Base-by-base conservation (phyloP, 2,797 vertebrate species). In the Spinibarbus caldwelli region DNA sequence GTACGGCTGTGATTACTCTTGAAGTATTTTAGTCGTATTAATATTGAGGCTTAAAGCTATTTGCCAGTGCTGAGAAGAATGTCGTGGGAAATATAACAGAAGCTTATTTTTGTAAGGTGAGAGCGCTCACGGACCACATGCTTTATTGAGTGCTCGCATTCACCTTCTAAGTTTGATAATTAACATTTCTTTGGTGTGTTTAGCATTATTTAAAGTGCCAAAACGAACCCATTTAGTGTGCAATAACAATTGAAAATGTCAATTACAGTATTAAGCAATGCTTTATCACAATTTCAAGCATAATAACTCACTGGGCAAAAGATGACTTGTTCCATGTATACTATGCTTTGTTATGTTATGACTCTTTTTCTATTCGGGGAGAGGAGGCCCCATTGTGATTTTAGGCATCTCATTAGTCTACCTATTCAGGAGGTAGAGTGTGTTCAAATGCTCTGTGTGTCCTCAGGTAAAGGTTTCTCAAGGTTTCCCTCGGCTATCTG, bases 391-490 rank as follows among this genome's bases (percentile, higher is more conserved):
- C 26, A 2, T 57, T 41, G 6, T 36, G 26, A 26, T 29, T 54
- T 19, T 45, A 21, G 21, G 5, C 15, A 23, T 84, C 43, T 75
- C 68, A 34, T 80, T 83, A 67, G 78, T 14, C 7, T 76, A 83
- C 71, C 67, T 70, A 34, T 73, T 21, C 23, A 54, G 26, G 36
- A 66, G 11, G 38, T 21, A 2, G 1, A 14, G 31, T 83, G 52
- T 78, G 17, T 10, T 64, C 23, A 54, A 41, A 54, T 76, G 15
- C 29, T 36, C 75, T 76, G 11, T 29, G 15, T 71, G 59, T 85
- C 52, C 83, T 72, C 52, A 57, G 76, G 75, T 76, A 59, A 82
- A 75, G 80, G 52, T 84, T 87, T 86, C 80, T 84, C 86, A 76
- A 72, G 64, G 84, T 87, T 31, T 86, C 34, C 49, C 64, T 78